Conservation (phyloP, 1,140 invertebrate species). For the Scaptomyza montana region DNA sequence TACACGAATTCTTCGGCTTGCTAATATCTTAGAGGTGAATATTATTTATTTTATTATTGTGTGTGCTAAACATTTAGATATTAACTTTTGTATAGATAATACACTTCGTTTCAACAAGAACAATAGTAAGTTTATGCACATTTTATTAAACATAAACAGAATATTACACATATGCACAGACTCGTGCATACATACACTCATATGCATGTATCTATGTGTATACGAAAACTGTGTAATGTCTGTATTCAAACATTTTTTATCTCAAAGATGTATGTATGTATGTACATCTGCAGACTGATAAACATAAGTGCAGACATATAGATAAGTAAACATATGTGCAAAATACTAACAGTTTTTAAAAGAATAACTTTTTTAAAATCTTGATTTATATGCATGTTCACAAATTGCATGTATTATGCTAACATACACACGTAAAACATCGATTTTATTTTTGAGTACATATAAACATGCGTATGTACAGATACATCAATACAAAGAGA, state of each 20-base stretch:
- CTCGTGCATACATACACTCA: neutral
- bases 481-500: neutral
- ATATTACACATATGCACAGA: neutral
- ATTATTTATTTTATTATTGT: neutral
- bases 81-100: neutral
- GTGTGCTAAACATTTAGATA: neutral
- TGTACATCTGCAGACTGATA: neutral
- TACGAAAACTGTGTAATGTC: neutral
- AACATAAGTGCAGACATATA: neutral
- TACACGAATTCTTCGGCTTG: slow-evolving; percentile 1
- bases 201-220: neutral
- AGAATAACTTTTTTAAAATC: neutral
- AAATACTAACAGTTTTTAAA: neutral
- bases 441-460: slow-evolving; percentile 3
- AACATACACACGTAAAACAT: neutral
- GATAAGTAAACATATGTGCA: neutral
- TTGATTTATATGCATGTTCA: neutral
- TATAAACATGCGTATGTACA: neutral
- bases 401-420: neutral
- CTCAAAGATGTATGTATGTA: neutral
- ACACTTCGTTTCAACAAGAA: neutral
- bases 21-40: slow-evolving; percentile 1
- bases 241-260: slow-evolving; percentile 2
- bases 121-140: neutral
- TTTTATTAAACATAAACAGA: neutral